Base-by-base conservation (phyloP, 2,113 vertebrate genomes). In the Rhizomys pruinosus region DNA sequence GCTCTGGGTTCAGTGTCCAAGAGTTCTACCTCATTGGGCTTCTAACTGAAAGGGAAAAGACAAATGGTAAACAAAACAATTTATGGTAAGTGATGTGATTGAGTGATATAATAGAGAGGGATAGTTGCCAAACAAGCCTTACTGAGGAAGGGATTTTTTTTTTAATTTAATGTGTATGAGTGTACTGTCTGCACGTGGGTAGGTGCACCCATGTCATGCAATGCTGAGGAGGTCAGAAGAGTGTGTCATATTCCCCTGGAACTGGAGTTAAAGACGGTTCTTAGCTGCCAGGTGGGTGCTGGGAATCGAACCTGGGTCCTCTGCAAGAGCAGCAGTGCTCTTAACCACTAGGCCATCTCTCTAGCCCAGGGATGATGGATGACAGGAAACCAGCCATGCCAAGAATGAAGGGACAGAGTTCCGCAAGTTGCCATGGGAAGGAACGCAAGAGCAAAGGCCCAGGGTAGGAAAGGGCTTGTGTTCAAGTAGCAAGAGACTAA, bases 61-160 rank as follows among this genome's bases (percentile, higher is more conserved):
- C 20, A 64, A 63, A 79, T 20, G 82, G 10, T 85, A 91, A 84
- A 81, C 66, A 92, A 64, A 95, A 81, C 85, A 64, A 78, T 68
- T 89, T 84, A 37, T 29, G 9, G 5, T 84, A 76, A 87, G 25
- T 90, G 12, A 27, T 71, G 20, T 69, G 42, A 71, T 66, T 84
- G 79, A 71, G 23, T 71, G 47, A 52, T 68, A 71, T 57, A 79
- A 87, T 64, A 52, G 17, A 72, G 27, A 74, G 27, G 5, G 47
- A 72, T 63, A 84, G 47, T 27, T 86, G 37, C 81, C 86, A 90
- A 47, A 39, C 76, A 95, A 81, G 52, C 44, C 34, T 68, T 84
- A 69, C 11, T 47, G 42, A 90, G 69, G 52, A 90, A 74, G 12
- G 74, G 42, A 69, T 57, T 84, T n/a, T n/a, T n/a, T n/a, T n/a